Base-by-base conservation (phyloP, 2,113 vertebrate genomes). In the Pseudopodoces humilis region DNA sequence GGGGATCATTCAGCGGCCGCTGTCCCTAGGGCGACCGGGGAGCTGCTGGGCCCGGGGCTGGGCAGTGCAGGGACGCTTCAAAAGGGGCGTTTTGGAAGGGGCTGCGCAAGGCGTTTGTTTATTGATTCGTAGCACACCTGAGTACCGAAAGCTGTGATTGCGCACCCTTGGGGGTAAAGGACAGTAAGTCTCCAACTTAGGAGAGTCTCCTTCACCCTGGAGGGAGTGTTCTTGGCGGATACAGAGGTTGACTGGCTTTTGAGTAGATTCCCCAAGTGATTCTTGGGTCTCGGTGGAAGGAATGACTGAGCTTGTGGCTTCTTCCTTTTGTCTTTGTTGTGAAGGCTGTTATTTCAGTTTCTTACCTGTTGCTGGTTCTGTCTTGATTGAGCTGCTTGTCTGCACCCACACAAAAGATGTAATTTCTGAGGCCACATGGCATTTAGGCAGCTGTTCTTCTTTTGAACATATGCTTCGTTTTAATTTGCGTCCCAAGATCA, bases 41-140 rank as follows among this genome's bases (percentile, higher is more conserved):
- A 59, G 35, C 25, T 21, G 30, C 35, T 25, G 50, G 3, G 14
- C n/a, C 10, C 23, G 18, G 33, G 20, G 27, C 28, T 4, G 3
- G 64, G n/a, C 49, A 13, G 49, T 2, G 69, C 22, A 2, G 33
- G 52, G 56, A 5, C 3, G 5, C 21, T 53, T 43, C n/a, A 2
- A 16, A n/a, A 31, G 18, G 23, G 17, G 10, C 5, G 8, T 6
- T 39, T 13, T 23, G 33, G 46, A 43, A 21, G 15, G 23, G n/a
- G 22, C 4, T 13, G 55, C 4, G 28, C 33, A 16, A 46, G 35
- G 12, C 4, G 11, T 13, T n/a, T 11, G 50, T 35, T 30, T 27
- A 1, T 25, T 31, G 47, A 6, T 31, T 10, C 24, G 1, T 2
- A 22, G 55, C 4, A 2, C 19, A 5, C 7, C 25, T 35, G 6